Evolutionary conservation across 2,888 invertebrate species (phyloP).

Genomic region (Busseola fusca): DNA sequence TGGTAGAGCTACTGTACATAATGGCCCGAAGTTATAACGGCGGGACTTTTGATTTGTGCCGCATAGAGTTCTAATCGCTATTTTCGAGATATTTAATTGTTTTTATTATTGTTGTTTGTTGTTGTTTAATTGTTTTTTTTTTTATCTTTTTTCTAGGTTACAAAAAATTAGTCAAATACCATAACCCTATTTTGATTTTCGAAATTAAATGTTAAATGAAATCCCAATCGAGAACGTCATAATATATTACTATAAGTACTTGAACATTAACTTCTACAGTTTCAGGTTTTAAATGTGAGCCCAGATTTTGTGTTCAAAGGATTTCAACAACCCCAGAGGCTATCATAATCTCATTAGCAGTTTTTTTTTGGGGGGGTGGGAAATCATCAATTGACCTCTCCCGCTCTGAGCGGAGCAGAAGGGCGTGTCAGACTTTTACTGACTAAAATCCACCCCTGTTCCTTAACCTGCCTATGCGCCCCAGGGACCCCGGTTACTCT

Average conservation of each 20-base stretch:
- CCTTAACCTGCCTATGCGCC: too few relatives aligned
- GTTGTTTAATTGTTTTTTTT: too few relatives aligned
- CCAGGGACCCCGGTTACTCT: too few relatives aligned
- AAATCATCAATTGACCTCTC: too few relatives aligned
- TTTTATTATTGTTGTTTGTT: not conserved
- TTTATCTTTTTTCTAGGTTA: not conserved
- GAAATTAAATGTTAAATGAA: not conserved
- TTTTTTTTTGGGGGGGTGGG: too few relatives aligned
- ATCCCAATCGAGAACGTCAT: not conserved
- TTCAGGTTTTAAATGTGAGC: not conserved
- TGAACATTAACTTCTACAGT: not conserved
- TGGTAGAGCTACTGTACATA: too few relatives aligned
- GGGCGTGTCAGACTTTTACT: too few relatives aligned
- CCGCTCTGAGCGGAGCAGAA: too few relatives aligned
- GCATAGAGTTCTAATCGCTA: not conserved
- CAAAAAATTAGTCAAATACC: not conserved
- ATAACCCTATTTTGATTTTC: not conserved
- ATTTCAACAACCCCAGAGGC: not conserved
- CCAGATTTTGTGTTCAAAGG: not conserved
- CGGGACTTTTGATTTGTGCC: not conserved
- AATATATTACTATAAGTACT: too few relatives aligned
- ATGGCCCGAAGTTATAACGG: not conserved
- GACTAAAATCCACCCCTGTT: too few relatives aligned
- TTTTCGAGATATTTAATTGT: not conserved
- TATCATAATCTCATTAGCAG: too few relatives aligned